These are phyloP conservation scores for Bovichtus diacanthus DNA, from an alignment of 2,797 vertebrate species.

Conservation along the genomic window DNA sequence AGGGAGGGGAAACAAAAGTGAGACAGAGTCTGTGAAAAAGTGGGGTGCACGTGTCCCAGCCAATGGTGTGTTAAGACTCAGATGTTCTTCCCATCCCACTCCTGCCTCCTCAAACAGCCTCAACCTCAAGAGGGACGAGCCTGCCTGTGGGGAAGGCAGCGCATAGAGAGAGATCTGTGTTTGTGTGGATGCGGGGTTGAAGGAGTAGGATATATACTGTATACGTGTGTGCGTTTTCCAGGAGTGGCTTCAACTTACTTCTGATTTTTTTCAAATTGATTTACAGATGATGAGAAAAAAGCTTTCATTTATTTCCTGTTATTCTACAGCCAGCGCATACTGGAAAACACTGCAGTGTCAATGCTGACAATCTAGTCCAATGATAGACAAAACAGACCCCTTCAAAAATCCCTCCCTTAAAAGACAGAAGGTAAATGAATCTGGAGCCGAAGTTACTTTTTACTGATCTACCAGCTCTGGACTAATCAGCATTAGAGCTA, in stretches of 20 bases:
- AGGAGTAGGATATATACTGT: background rate
- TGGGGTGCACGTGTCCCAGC: slow-evolving; percentile 38
- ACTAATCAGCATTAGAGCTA: background rate
- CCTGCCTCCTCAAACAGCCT: slow-evolving; percentile 40
- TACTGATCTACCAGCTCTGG: background rate
- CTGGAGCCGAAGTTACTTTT: background rate
- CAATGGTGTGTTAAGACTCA: slow-evolving; percentile 43
- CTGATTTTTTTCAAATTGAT: slow-evolving; percentile 18
- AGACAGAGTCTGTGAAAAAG: background rate
- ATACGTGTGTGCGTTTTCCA: background rate
- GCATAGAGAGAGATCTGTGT: background rate
- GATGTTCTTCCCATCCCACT: slow-evolving; percentile 51
- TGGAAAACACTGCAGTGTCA: background rate
- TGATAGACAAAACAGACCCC: background rate
- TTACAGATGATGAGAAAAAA: background rate
- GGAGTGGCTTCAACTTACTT: background rate
- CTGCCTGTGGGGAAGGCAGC: slow-evolving; percentile 6
- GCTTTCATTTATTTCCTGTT: background rate
- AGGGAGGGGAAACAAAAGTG: background rate
- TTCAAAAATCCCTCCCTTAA: background rate
- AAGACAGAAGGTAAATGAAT: background rate
- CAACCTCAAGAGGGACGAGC: slow-evolving; percentile 17
- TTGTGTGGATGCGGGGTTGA: background rate
- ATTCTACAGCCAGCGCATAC: background rate
- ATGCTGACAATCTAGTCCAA: background rate